Evolutionary conservation across 2,113 vertebrate genomes (phyloP), one percentile per base, ranked within the genome.

Genomic region (Xiphophorus hellerii): DNA sequence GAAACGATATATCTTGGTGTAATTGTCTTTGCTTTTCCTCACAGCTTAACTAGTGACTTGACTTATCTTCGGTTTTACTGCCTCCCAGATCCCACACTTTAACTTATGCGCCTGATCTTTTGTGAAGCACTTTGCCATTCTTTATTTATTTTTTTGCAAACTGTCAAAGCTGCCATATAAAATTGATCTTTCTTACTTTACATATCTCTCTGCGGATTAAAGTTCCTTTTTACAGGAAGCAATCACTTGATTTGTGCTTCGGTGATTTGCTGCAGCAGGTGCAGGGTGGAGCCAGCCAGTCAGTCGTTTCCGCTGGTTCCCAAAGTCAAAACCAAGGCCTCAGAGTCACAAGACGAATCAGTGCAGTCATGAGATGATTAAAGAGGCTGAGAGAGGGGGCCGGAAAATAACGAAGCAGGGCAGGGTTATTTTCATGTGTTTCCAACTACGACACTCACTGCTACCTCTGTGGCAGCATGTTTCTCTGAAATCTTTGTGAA

Each of bases 341-440:
- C 15, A 42, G 27, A 42, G 33, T 62, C 64, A 67, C 27, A 75
- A 61, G 64, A 25, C 51, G 61, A 68, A 75, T 42, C 20, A 22
- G 17, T 42, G 20, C 13, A 54, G 27, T 42, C 27, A n/a, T 39
- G 27, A 67, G 27, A 37, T 65, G 61, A 31, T 15, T 44, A 63
- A 35, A 54, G 7, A n/a, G 12, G 29, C 54, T 39, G 7, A 72
- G 20, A 20, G 29, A 37, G 10, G 35, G 35, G 35, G 35, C 35
- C 2, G 29, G 35, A 48, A 25, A 27, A 31, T 27, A 33, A 42
- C 1, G 61, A 63, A 63, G 17, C 29, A 28, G 1, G 9, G 17
- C 29, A 28, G 1, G 9, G 28, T 44, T 44, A 3, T 58, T 58
- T 58, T 58, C 25, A 58, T 58, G 22, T 25, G 8, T 58, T 25